These are phyloP conservation scores for Ceyx erithaca DNA, from an alignment of 2,797 vertebrate species.

Conservation along the genomic window DNA sequence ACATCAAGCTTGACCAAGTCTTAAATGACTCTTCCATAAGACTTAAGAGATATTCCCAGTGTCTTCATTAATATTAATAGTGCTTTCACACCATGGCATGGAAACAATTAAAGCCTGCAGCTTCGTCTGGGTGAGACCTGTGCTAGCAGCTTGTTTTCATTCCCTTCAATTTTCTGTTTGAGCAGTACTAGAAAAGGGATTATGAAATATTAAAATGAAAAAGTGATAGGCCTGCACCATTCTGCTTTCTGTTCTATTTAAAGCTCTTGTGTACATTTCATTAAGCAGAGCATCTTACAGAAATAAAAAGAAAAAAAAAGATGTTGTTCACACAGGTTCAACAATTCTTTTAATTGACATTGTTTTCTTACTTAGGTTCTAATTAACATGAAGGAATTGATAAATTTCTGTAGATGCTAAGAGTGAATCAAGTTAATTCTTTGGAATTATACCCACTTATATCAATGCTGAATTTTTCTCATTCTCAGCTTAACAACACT, in stretches of 20 bases:
- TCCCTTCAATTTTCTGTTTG: not conserved
- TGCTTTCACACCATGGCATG: not conserved
- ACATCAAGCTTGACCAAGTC: not conserved
- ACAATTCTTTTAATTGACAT: not conserved
- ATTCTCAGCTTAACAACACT: not conserved
- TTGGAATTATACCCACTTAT: not conserved
- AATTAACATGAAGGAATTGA: not conserved
- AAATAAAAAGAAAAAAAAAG: not conserved
- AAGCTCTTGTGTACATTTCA: not conserved
- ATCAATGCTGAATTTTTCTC: not conserved
- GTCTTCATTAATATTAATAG: not conserved
- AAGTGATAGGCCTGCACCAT: not conserved
- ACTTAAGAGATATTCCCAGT: not conserved
- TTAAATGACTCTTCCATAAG: not conserved
- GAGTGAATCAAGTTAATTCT: not conserved
- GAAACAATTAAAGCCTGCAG: not conserved
- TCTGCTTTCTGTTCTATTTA: not conserved
- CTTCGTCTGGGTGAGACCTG: not conserved
- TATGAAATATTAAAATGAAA: conserved; percentile 2
- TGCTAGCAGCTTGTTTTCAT: not conserved
- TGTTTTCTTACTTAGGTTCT: not conserved
- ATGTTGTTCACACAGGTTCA: not conserved
- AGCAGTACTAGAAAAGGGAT: not conserved
- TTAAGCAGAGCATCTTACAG: not conserved
- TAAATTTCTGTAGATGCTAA: not conserved